Conservation (phyloP, 2,888 invertebrate genomes). For the Scaeva pyrastri region DNA sequence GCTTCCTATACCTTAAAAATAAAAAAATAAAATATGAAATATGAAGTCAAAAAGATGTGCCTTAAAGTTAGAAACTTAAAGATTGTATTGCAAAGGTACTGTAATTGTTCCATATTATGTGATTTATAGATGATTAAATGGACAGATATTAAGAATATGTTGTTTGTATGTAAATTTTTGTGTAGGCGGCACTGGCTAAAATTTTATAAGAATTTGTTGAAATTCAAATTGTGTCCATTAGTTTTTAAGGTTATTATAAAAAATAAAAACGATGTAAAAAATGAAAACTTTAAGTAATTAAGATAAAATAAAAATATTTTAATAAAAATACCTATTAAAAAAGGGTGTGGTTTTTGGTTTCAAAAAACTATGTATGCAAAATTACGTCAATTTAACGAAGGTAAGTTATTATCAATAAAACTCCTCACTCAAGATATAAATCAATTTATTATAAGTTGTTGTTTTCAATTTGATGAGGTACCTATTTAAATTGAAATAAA, state of each 20-base stretch:
- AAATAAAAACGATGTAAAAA: not conserved
- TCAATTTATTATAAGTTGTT: no score
- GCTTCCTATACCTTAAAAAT: no score
- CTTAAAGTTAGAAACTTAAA: conserved; percentile 52
- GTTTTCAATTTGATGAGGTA: no score
- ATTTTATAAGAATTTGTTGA: conserved; percentile 35
- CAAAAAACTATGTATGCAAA: no score
- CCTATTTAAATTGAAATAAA: no score
- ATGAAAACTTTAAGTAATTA: no score
- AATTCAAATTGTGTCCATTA: conserved; percentile 58
- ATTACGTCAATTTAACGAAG: no score
- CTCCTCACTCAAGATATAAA: no score
- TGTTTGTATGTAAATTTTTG: conserved; percentile 9
- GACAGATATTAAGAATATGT: not conserved
- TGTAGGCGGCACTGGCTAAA: conserved; percentile 29
- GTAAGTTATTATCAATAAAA: no score
- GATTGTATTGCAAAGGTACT: not conserved
- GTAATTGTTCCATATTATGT: no score
- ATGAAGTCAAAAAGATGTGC: conserved; percentile 33
- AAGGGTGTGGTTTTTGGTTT: no score
- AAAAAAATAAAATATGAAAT: no score
- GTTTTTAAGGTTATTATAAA: conserved; percentile 38
- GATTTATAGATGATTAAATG: not conserved
- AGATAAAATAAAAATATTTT: not conserved
- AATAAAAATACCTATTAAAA: not conserved